Percentiles rank a stretch among this genome's conserved stretches.
Conservation (phyloP, 37 sponge, comb jelly and placozoan species). For the Ianthella basta region DNA sequence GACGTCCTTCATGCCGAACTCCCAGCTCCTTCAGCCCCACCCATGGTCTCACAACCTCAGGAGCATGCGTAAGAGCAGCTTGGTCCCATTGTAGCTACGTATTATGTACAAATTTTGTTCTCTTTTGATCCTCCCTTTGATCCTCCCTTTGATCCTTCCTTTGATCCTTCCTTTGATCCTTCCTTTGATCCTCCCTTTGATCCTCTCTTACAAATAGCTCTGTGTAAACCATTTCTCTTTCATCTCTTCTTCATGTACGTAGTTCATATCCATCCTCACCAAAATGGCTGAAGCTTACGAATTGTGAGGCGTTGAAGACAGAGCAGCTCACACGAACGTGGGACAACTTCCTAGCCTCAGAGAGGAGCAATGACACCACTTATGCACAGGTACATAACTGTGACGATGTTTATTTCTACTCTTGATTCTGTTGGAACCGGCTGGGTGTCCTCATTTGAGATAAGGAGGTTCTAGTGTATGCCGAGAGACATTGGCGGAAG, state of each 20-base stretch:
- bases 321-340: slow-evolving; percentile 39
- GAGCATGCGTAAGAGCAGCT: not conserved
- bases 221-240: not conserved
- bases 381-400: not conserved
- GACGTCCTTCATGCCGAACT: not conserved
- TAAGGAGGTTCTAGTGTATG: no score
- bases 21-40: not conserved
- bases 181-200: no score
- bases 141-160: no score
- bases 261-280: not conserved
- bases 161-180: no score
- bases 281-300: slow-evolving; percentile 44
- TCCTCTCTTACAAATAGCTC: no score
- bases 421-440: no score
- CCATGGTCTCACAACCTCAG: not conserved
- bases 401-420: no score
- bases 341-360: slow-evolving; percentile 33
- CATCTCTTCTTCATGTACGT: not conserved
- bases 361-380: slow-evolving; percentile 16
- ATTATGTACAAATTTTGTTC: no score
- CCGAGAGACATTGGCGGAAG: no score
- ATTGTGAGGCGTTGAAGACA: slow-evolving; percentile 48
- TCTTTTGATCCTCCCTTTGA: no score
- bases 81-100: no score
- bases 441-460: no score